These are phyloP conservation scores for Campoplex nolae DNA, from an alignment of 2,888 invertebrate species.

Conservation along the genomic window DNA sequence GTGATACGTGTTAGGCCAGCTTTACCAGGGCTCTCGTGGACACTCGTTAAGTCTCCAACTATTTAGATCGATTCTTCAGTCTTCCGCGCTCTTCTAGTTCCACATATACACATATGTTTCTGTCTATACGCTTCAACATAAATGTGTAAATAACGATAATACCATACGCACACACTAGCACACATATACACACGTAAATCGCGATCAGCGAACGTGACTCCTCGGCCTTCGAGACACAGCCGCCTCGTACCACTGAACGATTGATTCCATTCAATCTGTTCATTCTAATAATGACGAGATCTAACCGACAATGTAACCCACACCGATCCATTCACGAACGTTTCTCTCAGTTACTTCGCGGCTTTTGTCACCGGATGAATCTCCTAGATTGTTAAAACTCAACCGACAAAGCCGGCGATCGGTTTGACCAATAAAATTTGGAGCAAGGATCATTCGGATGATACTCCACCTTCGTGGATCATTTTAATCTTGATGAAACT, in stretches of 20 bases:
- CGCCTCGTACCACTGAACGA: constrained; percentile 51
- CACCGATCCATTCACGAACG: background rate
- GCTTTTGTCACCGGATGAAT: background rate
- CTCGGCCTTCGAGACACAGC: constrained; percentile 51
- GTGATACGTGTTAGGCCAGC: constrained; percentile 30
- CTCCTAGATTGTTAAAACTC: background rate
- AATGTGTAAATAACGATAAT: background rate
- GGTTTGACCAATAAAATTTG: background rate
- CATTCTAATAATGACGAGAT: constrained; percentile 52
- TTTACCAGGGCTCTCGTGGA: constrained; percentile 52
- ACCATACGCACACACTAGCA: background rate
- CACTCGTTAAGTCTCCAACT: constrained; percentile 67
- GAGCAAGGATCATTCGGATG: background rate
- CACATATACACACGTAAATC: background rate
- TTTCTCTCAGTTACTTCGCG: background rate
- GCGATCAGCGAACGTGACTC: constrained; percentile 57
- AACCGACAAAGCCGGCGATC: background rate
- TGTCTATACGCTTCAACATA: background rate
- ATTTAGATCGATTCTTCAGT: constrained; percentile 68
- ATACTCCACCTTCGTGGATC: no score
- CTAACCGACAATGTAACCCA: constrained; percentile 22
- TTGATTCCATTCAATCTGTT: constrained; percentile 64
- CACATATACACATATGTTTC: background rate
- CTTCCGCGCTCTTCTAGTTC: constrained; percentile 46
- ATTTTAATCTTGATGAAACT: no score